Base-by-base conservation (phyloP, 2,113 vertebrate species). In the Taurulus bubalis region DNA sequence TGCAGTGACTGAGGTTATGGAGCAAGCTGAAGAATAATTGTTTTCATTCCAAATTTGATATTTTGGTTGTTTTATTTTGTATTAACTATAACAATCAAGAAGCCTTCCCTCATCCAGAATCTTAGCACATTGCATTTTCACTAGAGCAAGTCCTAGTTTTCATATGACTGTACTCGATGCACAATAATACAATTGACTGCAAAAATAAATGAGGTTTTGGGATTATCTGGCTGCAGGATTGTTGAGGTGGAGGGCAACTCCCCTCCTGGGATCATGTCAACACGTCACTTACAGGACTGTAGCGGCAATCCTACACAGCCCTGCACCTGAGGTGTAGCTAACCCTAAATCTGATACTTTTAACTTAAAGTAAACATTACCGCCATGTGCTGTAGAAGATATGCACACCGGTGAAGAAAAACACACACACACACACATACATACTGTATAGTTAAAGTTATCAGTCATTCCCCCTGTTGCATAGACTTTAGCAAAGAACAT, bases 181-280 rank as follows among this genome's bases (percentile, higher is more conserved):
- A 55, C 49, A 71, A 68, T 58, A 78, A 87, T 62, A 83, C 42
- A 45, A 73, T 69, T 77, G 70, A 32, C 63, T 22, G 34, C n/a
- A 22, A 69, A 22, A 47, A 69, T 28, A 60, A 67, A 79, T 82
- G 2, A 60, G 64, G 38, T 34, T 70, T 49, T 20, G n/a, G 45
- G 36, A 59, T 69, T 5, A 82, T 68, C 51, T 68, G 86, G 71
- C 75, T 64, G 71, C 2, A 78, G 75, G 47, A 24, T 77, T 81
- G 42, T 34, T 58, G 56, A 70, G 68, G 77, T 38, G 36, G 49
- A 28, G 1, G 34, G 40, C 75, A 81, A 86, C 71, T 89, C 77
- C 68, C 65, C 38, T 81, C 70, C 55, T 82, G 79, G 75, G 75
- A 63, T 49, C 38, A 63, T 34, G 70, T 84, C 49, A 75, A 45